A percentile compares a stretch with the other conserved stretches of the same genome.
Evolutionary conservation across 2,888 invertebrate species (phyloP).

Genomic region (Neuroscelio doddi): DNA sequence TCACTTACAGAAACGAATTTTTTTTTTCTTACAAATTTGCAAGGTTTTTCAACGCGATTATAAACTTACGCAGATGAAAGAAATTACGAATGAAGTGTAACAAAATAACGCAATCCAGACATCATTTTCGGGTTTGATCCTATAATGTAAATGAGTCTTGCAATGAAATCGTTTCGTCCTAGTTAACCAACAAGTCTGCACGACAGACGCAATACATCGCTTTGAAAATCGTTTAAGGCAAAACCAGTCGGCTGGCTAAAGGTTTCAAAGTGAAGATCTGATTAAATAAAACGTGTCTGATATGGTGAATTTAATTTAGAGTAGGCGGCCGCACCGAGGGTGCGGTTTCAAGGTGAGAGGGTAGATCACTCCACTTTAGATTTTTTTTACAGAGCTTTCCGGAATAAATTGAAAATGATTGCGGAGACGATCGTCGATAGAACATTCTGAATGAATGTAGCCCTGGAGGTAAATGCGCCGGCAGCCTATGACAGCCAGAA

Average conservation of each 20-base stretch:
- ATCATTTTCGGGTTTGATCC: neutral
- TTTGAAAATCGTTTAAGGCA: constrained; percentile 62
- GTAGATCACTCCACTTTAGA: constrained; percentile 47
- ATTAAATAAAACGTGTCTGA: constrained; percentile 71
- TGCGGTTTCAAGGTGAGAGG: constrained; percentile 34
- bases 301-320: constrained; percentile 70
- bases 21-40: too few species aligned
- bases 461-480: constrained; percentile 48
- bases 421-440: constrained; percentile 55
- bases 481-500: constrained; percentile 35
- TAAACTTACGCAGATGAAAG: too few species aligned
- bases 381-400: constrained; percentile 39
- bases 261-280: constrained; percentile 47
- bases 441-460: constrained; percentile 53
- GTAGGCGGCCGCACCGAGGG: constrained; percentile 39
- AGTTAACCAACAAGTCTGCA: constrained; percentile 52
- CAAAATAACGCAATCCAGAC: neutral
- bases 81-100: too few species aligned
- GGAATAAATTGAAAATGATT: constrained; percentile 67
- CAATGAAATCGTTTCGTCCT: too few species aligned
- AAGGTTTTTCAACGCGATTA: too few species aligned
- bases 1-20: too few species aligned
- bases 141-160: constrained; percentile 26
- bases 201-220: constrained; percentile 41
- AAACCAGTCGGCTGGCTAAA: constrained; percentile 28